phyloP scores from a whole-genome alignment of 2,113 vertebrate species.

The Vombatus ursinus region DNA sequence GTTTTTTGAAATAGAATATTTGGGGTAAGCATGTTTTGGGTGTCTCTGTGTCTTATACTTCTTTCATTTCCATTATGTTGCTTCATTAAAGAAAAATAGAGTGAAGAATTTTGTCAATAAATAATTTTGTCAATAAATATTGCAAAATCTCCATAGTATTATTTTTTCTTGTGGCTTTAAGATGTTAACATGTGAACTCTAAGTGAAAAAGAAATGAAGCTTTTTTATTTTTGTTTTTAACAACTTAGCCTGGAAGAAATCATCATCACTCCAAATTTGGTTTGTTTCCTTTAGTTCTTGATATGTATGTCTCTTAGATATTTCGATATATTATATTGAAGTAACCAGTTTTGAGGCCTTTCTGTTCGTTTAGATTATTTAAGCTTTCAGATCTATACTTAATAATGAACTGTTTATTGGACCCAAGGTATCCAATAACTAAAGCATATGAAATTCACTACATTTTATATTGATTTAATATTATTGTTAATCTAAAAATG shows the following conservation, averaged over 20 bases:
- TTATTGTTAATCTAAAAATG: slow-evolving; percentile 74
- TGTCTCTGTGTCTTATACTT: neutral
- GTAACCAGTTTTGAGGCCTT: slow-evolving; percentile 66
- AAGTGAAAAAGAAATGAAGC: slow-evolving; percentile 10
- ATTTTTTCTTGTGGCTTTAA: neutral
- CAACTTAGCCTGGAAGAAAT: slow-evolving; percentile 57
- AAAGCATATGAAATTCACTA: slow-evolving; percentile 70
- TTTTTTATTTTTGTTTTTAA: slow-evolving; percentile 40
- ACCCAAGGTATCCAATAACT: slow-evolving; percentile 58
- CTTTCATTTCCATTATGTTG: slow-evolving; percentile 30
- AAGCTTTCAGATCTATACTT: slow-evolving; percentile 21
- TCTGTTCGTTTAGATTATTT: slow-evolving; percentile 64
- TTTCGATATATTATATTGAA: slow-evolving; percentile 56
- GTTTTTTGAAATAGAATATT: slow-evolving; percentile 41
- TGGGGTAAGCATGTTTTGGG: slow-evolving; percentile 6
- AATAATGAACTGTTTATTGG: slow-evolving; percentile 52
- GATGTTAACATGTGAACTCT: slow-evolving; percentile 24
- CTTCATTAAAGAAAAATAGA: slow-evolving; percentile 39
- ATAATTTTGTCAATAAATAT: slow-evolving; percentile 44
- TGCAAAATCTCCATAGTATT: slow-evolving; percentile 15
- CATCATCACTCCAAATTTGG: slow-evolving; percentile 51
- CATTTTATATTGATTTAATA: slow-evolving; percentile 73
- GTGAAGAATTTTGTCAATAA: slow-evolving; percentile 43
- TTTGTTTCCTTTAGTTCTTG: slow-evolving; percentile 70
- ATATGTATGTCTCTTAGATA: slow-evolving; percentile 46